Conservation (phyloP, 2,797 vertebrate species). For the Nyctibius grandis region DNA sequence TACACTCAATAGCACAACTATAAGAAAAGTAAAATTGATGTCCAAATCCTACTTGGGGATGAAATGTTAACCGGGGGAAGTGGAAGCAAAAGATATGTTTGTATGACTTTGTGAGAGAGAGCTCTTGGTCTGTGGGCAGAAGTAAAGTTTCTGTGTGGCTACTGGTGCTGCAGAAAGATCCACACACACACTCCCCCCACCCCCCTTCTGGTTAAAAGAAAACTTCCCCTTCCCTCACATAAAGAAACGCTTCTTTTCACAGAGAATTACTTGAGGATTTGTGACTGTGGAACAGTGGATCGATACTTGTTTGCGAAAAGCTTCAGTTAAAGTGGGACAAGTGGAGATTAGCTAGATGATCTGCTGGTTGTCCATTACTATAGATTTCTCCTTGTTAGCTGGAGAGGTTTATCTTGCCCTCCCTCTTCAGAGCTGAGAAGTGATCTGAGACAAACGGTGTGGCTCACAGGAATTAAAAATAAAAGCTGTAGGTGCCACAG, state of each 20-base stretch:
- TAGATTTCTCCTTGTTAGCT: conserved; percentile 3
- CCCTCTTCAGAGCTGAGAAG: neutral
- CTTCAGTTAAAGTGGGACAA: conserved; percentile 43
- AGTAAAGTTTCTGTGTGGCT: neutral
- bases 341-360: conserved; percentile 49
- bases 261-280: conserved; percentile 33
- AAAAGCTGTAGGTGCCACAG: neutral
- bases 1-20: neutral
- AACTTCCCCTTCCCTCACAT: neutral
- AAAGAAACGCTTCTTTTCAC: neutral
- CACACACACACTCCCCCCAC: too few relatives aligned
- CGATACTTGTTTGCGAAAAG: conserved; percentile 12
- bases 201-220: neutral
- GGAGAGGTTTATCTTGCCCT: conserved; percentile 33
- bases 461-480: neutral
- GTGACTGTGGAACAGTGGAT: conserved; percentile 3
- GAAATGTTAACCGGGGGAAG: neutral
- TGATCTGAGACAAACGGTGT: neutral
- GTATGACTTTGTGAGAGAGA: neutral
- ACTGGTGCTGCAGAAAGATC: neutral
- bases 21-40: neutral
- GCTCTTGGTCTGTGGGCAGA: neutral
- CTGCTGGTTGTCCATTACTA: neutral
- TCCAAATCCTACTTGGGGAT: neutral
- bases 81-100: neutral